Base-by-base conservation (phyloP, 2,888 invertebrate species). In the Laspeyria flexula region DNA sequence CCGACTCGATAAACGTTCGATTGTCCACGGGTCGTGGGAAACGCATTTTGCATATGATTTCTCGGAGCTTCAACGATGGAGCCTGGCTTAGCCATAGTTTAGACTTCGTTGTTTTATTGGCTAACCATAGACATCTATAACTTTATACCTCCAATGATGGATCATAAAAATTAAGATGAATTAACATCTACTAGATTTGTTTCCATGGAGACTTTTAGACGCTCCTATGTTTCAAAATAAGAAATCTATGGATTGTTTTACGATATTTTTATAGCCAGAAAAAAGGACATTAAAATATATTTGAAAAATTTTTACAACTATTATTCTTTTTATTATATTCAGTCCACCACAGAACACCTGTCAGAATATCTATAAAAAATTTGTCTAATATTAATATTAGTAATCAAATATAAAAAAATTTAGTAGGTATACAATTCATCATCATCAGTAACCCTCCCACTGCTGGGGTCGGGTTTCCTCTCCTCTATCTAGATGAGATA, bases 21-120 rank as follows among this genome's bases (percentile, higher is more conserved):
- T 85, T 81, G 82, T 81, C 71, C 65, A 63, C 50, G 71, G 75
- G 77, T 76, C 84, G 85, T 86, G 85, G 83, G 86, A 86, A 86
- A 60, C 72, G 71, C 65, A 77, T 73, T 85, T 86, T 85, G 85
- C 85, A 86, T 86, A 85, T 80, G 77, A 85, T 86, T 86, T 81
- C 60, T 69, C 68, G 63, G 71, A 69, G 65, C 66, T 42, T 53
- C 43, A 43, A 65, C 63, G 33, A 60, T 58, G 56, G 70, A 63
- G 45, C 53, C 50, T 51, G 38, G 51, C 46, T 56, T 48, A 52
- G 3, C 46, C 56, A 49, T 72, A 64, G 57, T 66, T 60, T 55
- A 55, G 25, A 43, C 55, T 52, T 43, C 39, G 57, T 49, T 43
- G 56, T 67, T 72, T 71, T 67, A 67, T 69, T 71, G 55, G 45